Percentiles rank a stretch among this genome's conserved stretches.
Conservation (phyloP, 2,797 vertebrate species). For the Nannoperca australis region DNA sequence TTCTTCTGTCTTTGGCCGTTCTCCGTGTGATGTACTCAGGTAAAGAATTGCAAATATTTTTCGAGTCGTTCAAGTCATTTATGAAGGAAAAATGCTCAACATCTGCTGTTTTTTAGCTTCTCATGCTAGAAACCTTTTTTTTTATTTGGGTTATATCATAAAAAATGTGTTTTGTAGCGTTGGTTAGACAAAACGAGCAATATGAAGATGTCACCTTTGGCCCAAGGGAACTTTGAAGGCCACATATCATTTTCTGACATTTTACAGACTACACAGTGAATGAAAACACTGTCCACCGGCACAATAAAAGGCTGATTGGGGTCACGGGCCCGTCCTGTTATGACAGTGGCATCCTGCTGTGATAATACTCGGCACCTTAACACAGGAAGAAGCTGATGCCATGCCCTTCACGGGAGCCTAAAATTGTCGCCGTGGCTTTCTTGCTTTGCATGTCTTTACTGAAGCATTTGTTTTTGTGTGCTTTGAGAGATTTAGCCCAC, state of each 20-base stretch:
- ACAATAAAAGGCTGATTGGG: constrained; percentile 34
- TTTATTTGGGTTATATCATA: background rate
- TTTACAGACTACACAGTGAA: background rate
- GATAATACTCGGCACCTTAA: constrained; percentile 68
- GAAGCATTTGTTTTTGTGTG: background rate
- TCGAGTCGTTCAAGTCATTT: background rate
- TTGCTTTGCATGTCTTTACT: constrained; percentile 24
- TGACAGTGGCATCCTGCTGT: constrained; percentile 23
- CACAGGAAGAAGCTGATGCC: constrained; percentile 63
- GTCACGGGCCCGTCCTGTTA: constrained; percentile 45
- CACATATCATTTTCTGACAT: background rate
- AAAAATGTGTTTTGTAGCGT: background rate
- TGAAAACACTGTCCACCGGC: constrained; percentile 8
- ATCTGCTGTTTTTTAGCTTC: background rate
- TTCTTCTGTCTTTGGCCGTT: constrained; percentile 11
- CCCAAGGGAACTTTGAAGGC: background rate
- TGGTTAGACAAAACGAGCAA: background rate
- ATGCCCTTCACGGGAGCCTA: constrained; percentile 61
- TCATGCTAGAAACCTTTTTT: background rate
- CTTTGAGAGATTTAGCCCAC: background rate
- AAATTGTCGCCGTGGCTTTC: constrained; percentile 21
- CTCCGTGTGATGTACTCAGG: background rate
- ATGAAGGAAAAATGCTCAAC: background rate
- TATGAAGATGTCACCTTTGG: background rate
- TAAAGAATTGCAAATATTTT: background rate